Percentiles rank a stretch among this genome's conserved stretches.
phyloP scores from a whole-genome alignment of 2,888 invertebrate species.

The Habrosyne pyritoides region DNA sequence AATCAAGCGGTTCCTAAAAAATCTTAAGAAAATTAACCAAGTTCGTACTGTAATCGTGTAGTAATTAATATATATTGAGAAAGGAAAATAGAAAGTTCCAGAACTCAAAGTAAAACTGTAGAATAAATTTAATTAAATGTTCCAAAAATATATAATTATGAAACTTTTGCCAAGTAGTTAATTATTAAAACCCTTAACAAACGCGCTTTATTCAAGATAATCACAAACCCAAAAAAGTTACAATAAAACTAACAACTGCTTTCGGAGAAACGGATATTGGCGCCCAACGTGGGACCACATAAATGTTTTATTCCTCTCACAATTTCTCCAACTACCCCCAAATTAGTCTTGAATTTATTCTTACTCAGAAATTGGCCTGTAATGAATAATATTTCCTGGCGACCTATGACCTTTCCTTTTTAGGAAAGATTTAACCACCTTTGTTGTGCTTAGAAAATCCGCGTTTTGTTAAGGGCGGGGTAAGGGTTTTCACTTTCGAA shows the following conservation, averaged over 20 bases:
- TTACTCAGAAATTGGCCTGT: neutral
- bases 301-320: neutral
- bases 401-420: neutral
- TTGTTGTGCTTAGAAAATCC: neutral
- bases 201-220: neutral
- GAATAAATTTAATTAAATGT: no score
- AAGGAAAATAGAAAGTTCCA: no score
- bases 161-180: no score
- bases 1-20: no score
- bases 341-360: neutral
- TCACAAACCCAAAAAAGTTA: neutral
- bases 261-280: neutral
- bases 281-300: neutral
- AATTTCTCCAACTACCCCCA: neutral
- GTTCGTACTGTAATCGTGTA: no score
- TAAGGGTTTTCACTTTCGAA: no score
- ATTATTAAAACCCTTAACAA: no score
- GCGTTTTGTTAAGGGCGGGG: slow-evolving; percentile 1
- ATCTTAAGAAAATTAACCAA: no score
- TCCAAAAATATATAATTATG: no score
- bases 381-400: neutral
- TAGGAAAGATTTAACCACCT: neutral
- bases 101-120: no score
- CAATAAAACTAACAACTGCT: neutral
- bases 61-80: no score